Base-by-base conservation (phyloP, 2,113 vertebrate genomes). In the Laticauda colubrina region DNA sequence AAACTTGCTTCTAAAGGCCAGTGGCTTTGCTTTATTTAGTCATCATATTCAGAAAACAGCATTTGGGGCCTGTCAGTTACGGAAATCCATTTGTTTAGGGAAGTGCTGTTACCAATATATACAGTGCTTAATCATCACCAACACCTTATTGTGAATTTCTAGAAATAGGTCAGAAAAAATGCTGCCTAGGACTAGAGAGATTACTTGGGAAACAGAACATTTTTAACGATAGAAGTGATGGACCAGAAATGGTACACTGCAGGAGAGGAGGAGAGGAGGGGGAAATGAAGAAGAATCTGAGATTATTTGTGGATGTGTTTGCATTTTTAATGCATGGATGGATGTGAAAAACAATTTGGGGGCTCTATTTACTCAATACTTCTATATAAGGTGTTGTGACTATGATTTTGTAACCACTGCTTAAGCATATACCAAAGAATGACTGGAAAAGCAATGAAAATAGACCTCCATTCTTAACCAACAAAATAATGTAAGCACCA, bases 171-270 rank as follows among this genome's bases (percentile, higher is more conserved):
- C 89, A 53, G 56, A 85, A 53, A 93, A 90, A 93, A 14, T 57
- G 29, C 43, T 64, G 75, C 92, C 89, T 87, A 64, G 89, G 34
- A 61, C 81, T 43, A 86, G 81, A 93, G 81, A 90, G 92, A 69
- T 93, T 93, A 90, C 89, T 93, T 90, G 61, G 92, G 92, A 90
- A 56, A 93, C n/a, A 93, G 56, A 93, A 93, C 75, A 90, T 90
- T 90, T 93, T 93, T 93, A 93, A 90, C 90, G 90, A 90, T 90
- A 90, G 92, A 90, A 93, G 81, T 87, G 92, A 90, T 93, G 92
- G 89, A 61, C 89, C 89, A 93, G 92, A 90, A 93, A 90, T 93
- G 56, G 90, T 90, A n/a, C 89, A 90, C 88, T 87, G 45, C 81
- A 45, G 89, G 55, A 89, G 10, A 87, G 39, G 51, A 54, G 91